Conservation (phyloP, 1,140 invertebrate genomes). For the Akabosia matsudoensis region DNA sequence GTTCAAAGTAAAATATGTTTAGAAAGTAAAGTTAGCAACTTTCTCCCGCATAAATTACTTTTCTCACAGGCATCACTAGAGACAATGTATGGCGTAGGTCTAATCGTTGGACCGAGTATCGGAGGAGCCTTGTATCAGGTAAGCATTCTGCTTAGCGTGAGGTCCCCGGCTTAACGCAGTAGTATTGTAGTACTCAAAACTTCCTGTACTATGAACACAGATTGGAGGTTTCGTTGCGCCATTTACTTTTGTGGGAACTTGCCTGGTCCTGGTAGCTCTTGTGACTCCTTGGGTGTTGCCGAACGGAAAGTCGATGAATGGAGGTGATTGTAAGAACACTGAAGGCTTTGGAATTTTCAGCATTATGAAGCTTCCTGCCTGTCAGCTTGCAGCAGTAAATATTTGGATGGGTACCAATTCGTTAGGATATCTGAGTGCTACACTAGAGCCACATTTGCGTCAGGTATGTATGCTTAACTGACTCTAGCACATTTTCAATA, state of each 20-base stretch:
- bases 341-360: constrained; percentile 53
- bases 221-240: constrained; percentile 79
- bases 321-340: constrained; percentile 49
- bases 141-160: neutral
- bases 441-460: constrained; percentile 75
- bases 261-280: constrained; percentile 70
- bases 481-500: no score
- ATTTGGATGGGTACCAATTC: constrained; percentile 73
- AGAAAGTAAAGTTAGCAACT: neutral
- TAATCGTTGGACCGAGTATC: constrained; percentile 18
- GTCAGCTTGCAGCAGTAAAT: constrained; percentile 63
- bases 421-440: constrained; percentile 76
- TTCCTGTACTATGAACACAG: constrained; percentile 47
- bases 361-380: constrained; percentile 66
- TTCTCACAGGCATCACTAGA: constrained; percentile 13
- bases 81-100: constrained; percentile 17
- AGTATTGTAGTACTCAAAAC: neutral
- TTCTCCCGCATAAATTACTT: neutral
- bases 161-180: no score
- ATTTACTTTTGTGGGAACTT: constrained; percentile 75
- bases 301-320: constrained; percentile 48
- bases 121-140: constrained; percentile 29
- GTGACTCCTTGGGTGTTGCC: constrained; percentile 72
- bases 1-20: neutral
- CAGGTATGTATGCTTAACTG: constrained; percentile 52